These are phyloP conservation scores for Heteromurus nitidus DNA, from an alignment of 2,888 invertebrate genomes.

Conservation along the genomic window DNA sequence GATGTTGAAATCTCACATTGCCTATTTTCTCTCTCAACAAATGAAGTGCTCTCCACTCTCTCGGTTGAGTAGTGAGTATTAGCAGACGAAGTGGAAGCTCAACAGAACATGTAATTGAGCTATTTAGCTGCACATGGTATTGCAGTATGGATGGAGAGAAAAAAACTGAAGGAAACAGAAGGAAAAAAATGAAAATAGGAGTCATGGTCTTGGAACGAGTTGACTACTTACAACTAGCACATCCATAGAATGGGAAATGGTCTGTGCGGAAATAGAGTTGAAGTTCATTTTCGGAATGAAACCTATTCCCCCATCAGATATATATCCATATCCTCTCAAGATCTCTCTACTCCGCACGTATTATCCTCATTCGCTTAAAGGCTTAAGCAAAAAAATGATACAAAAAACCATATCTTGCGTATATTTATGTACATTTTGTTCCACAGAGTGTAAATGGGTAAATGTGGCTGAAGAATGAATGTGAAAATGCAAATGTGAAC, in stretches of 20 bases:
- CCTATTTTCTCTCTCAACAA: not conserved
- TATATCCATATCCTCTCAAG: not conserved
- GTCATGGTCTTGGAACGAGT: too few species aligned
- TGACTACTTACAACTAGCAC: not conserved
- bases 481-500: conserved; percentile 57
- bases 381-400: conserved; percentile 20
- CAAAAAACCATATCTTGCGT: not conserved
- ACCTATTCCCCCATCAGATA: conserved; percentile 33
- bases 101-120: conserved; percentile 60
- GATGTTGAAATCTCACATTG: conserved; percentile 16
- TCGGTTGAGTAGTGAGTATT: not conserved
- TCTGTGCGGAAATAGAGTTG: conserved; percentile 41
- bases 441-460: conserved; percentile 29
- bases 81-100: conserved; percentile 16
- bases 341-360: too few species aligned
- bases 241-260: conserved; percentile 11
- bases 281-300: conserved; percentile 52
- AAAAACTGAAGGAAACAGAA: conserved; percentile 22
- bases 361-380: conserved; percentile 12
- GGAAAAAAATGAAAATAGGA: conserved; percentile 18
- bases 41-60: not conserved
- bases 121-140: conserved; percentile 54
- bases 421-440: conserved; percentile 7
- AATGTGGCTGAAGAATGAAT: conserved; percentile 41
- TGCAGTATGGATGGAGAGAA: conserved; percentile 10